Conservation (phyloP, 2,113 vertebrate species). For the Neolamprologus devosi region DNA sequence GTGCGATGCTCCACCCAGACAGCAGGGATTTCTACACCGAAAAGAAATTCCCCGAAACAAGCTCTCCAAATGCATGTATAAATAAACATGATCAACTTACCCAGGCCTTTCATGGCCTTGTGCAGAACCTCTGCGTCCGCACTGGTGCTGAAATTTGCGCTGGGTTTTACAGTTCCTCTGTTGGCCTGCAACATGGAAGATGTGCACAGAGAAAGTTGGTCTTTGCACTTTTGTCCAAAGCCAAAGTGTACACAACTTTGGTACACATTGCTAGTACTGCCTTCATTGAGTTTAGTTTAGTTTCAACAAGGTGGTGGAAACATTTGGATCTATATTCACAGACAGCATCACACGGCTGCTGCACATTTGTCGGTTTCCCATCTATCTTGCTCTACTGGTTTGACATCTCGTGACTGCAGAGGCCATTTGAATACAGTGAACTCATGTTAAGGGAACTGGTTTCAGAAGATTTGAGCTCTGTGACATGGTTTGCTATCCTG, state of each 20-base stretch:
- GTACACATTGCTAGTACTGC: not conserved
- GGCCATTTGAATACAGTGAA: not conserved
- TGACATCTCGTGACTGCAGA: not conserved
- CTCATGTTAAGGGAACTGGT: not conserved
- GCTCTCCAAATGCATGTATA: not conserved
- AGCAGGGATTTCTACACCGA: not conserved
- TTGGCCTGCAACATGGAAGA: conserved; percentile 53
- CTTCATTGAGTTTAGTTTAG: not conserved
- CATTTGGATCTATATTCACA: not conserved
- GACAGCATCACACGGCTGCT: not conserved
- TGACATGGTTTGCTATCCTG: not conserved
- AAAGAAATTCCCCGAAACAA: not conserved
- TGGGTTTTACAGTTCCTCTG: conserved; percentile 79
- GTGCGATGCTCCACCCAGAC: not conserved
- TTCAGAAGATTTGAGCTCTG: not conserved
- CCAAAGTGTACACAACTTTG: not conserved
- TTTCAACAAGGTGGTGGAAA: not conserved
- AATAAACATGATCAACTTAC: conserved; percentile 64
- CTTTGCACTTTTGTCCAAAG: not conserved
- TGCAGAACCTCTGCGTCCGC: conserved; percentile 82
- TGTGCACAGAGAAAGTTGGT: not conserved
- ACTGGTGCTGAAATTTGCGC: conserved; percentile 79
- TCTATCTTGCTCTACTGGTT: not conserved
- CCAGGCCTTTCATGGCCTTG: conserved; percentile 95
- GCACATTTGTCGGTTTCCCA: not conserved